These are phyloP conservation scores for Brienomyrus brachyistius DNA, from an alignment of 2,113 vertebrate genomes.

Conservation along the genomic window DNA sequence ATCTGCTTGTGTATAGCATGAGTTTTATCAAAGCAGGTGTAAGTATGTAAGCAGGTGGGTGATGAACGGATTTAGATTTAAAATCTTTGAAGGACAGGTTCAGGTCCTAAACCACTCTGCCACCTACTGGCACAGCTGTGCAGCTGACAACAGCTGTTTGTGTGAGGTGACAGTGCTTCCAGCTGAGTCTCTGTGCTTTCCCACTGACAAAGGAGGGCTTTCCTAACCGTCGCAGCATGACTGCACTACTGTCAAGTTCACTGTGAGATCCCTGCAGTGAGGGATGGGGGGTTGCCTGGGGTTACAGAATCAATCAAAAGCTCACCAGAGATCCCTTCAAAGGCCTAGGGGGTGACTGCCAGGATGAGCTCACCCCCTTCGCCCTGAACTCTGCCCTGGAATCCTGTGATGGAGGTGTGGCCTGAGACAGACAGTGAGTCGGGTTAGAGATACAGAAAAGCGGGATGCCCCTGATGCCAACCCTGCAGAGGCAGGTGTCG, in stretches of 20 bases:
- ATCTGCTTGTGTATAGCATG: neutral
- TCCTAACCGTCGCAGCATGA: neutral
- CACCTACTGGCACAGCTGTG: neutral
- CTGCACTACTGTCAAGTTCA: neutral
- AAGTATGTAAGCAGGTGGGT: neutral
- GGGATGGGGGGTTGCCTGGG: conserved; percentile 9
- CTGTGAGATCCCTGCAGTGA: neutral
- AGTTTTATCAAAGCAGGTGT: neutral
- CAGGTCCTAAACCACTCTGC: neutral
- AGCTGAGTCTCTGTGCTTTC: neutral
- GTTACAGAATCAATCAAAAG: conserved; percentile 17
- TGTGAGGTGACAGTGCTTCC: neutral
- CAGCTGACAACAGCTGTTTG: neutral
- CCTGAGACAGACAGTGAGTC: conserved; percentile 52
- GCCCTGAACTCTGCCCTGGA: conserved; percentile 35
- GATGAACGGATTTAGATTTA: neutral
- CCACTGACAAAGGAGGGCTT: neutral
- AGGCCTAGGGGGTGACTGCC: conserved; percentile 67
- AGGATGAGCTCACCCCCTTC: conserved; percentile 65
- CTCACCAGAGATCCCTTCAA: conserved; percentile 68
- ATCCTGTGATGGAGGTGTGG: conserved; percentile 58
- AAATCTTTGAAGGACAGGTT: neutral
- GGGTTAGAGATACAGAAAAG: neutral
- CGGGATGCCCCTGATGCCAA: neutral
- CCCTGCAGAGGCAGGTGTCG: conserved; percentile 6